Base-by-base conservation (phyloP, 2,888 invertebrate species). In the Drosophila paranaensis region DNA sequence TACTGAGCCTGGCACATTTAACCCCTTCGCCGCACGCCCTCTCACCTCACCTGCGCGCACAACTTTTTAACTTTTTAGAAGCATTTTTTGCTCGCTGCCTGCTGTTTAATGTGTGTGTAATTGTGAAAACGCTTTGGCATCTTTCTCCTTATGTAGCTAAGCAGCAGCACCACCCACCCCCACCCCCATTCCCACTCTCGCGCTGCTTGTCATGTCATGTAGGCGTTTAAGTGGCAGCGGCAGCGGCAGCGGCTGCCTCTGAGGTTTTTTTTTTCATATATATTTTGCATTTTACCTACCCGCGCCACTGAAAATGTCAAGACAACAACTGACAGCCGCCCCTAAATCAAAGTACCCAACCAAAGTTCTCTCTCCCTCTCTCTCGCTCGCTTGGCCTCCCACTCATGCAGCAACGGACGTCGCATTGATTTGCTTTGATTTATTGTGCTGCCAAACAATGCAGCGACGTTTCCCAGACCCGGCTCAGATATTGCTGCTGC, bases 371-470 rank as follows among this genome's bases (percentile, higher is more conserved):
- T 11, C n/a, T 8, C 16, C 16, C 5, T 1, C 51, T 51, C 51
- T 6, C 39, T 1, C n/a, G 10, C 53, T 37, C 53, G 2, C 37
- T 13, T 33, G 13, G 37, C 9, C 51, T 43, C 46, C 60, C 66
- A 71, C 77, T 76, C 61, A 45, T 13, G 50, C 45, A 58, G 43
- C 76, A 75, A 43, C 79, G 76, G 79, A 60, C 78, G 72, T 73
- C 63, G 86, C 87, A 88, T 91, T 91, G 91, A 91, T 91, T 91
- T 90, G 89, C 91, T 91, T 91, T 91, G 91, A 91, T 91, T 91
- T 91, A 91, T 91, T 91, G 91, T 91, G 69, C 81, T 70, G 74
- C 77, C 77, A 71, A 79, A 90, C 79, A 72, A 77, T 77, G 71
- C 83, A 69, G 56, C 79, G 56, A 66, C 80, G 72, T 77, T 71